Evolutionary conservation across 2,113 vertebrate species (phyloP), one percentile per base, ranked within the genome.

Genomic region (Sinocyclocheilus anophthalmus): DNA sequence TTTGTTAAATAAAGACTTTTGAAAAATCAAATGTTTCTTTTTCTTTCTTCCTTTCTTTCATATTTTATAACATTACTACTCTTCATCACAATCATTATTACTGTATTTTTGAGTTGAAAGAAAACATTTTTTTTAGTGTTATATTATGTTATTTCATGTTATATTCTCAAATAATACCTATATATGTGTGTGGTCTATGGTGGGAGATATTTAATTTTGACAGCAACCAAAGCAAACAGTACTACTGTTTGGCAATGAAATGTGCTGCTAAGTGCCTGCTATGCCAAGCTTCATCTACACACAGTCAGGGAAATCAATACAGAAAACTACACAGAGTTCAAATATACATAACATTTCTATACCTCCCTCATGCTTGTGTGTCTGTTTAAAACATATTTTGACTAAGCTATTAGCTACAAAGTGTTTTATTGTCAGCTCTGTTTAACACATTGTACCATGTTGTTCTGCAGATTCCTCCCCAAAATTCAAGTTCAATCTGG

Each of bases 221-320:
- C 83, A 90, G 93, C 93, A 92, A 94, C 93, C 93, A 95, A 95
- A 93, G 91, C 92, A 94, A 95, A 95, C 92, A 93, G 67, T 90
- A 88, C 88, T 89, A 86, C 90, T 84, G 91, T 92, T 94, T 75
- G 91, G 94, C 91, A 91, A 85, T 85, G 73, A 93, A 91, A 91
- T 93, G 90, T 86, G 87, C 73, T 87, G 88, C 87, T 88, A 86
- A 87, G 89, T 92, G 86, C 88, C 48, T 83, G 65, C 12, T 81
- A 89, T 91, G 90, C 90, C 91, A 91, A 88, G 85, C 37, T 65
- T 65, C 22, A 4, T 81, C 12, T 65, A 39, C 12, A 65, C 18
- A 81, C 22, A 81, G 33, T 12, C 11, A 30, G 59, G 11, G 16
- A 45, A 45, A n/a, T 76, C 22, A 24, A 48, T 3, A 26, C 7